phyloP scores from a whole-genome alignment of 1,140 invertebrate genomes.

The Megalopta genalis region DNA sequence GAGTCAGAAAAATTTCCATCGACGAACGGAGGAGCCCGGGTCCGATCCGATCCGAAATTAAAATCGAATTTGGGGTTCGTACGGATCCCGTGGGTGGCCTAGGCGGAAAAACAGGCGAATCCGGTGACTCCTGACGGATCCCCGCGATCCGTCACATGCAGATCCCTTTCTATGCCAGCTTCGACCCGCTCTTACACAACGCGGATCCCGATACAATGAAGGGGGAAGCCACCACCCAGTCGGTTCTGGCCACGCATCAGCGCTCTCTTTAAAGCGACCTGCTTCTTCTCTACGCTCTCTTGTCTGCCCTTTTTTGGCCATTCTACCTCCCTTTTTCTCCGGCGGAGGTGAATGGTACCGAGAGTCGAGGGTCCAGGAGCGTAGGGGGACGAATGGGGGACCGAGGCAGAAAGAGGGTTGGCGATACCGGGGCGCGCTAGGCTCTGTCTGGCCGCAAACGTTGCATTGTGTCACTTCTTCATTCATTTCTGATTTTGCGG shows the following conservation, averaged over 20 bases:
- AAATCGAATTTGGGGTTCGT: not conserved
- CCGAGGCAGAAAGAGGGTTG: conserved; percentile 50
- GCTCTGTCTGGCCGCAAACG: conserved; percentile 48
- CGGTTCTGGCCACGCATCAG: conserved; percentile 72
- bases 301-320: conserved; percentile 52
- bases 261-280: conserved; percentile 77
- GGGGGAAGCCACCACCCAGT: conserved; percentile 48
- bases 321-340: conserved; percentile 49
- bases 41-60: not conserved
- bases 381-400: not conserved
- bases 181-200: conserved; percentile 18
- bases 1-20: too few species aligned
- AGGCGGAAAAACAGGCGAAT: conserved; percentile 18
- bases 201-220: conserved; percentile 57
- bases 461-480: conserved; percentile 78
- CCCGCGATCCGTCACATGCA: conserved; percentile 73
- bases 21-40: too few species aligned
- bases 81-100: conserved; percentile 21
- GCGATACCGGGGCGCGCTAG: conserved; percentile 48
- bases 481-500: conserved; percentile 79
- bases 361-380: conserved; percentile 36
- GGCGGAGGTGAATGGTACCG: conserved; percentile 56
- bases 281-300: conserved; percentile 55
- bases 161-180: conserved; percentile 70
- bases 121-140: conserved; percentile 68